Conservation (phyloP, 2,888 invertebrate genomes). For the Himalopsyche japonica region DNA sequence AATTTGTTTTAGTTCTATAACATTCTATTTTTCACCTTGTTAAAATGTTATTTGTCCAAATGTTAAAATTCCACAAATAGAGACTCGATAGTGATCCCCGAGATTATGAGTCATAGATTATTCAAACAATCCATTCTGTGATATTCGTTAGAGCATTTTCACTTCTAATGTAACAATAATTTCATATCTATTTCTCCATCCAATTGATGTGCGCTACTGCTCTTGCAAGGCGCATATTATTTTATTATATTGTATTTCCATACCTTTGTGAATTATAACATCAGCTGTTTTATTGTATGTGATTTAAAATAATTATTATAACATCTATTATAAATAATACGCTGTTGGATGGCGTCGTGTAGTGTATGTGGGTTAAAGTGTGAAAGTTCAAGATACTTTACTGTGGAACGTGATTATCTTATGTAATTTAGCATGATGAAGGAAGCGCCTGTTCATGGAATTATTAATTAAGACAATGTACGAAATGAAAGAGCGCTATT, state of each 20-base stretch:
- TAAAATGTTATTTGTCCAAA: too few relatives aligned
- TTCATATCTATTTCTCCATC: too few relatives aligned
- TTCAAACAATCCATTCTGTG: too few relatives aligned
- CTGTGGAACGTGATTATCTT: slow-evolving; percentile 5
- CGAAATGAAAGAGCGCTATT: neutral
- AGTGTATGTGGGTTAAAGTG: slow-evolving; percentile 44
- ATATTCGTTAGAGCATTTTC: too few relatives aligned
- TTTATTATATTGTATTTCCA: neutral
- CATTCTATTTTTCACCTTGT: too few relatives aligned
- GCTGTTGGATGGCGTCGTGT: neutral
- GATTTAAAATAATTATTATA: slow-evolving; percentile 1
- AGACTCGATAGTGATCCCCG: too few relatives aligned
- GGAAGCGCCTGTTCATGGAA: neutral
- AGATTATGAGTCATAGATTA: too few relatives aligned
- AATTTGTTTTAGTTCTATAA: too few relatives aligned
- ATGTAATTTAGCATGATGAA: slow-evolving; percentile 5
- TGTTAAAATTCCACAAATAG: too few relatives aligned
- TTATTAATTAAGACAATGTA: neutral
- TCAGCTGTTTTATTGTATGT: neutral
- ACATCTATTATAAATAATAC: neutral
- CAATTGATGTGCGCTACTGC: too few relatives aligned
- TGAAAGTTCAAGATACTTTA: slow-evolving; percentile 13
- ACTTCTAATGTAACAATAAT: too few relatives aligned
- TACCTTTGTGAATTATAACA: neutral
- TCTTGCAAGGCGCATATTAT: neutral